Conservation (phyloP, 2,888 invertebrate genomes). For the Siphlonurus alternatus region DNA sequence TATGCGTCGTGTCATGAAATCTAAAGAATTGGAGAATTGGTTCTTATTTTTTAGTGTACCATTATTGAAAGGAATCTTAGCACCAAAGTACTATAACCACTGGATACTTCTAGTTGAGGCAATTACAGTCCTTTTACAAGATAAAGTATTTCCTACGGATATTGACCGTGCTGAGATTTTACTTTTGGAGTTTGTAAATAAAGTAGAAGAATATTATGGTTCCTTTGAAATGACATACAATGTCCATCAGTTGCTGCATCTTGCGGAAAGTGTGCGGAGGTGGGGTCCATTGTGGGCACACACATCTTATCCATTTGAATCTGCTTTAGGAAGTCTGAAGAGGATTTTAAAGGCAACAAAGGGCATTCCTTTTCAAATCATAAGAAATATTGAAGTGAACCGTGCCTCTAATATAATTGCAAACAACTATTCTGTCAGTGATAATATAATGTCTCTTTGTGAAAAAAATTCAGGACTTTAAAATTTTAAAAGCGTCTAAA, state of each 20-base stretch:
- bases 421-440: neutral
- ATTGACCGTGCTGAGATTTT: conserved; percentile 12
- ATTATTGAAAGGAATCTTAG: conserved; percentile 12
- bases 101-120: conserved; percentile 15
- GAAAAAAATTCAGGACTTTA: neutral
- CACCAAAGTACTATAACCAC: conserved; percentile 14
- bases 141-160: conserved; percentile 7
- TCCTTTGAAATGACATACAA: conserved; percentile 15
- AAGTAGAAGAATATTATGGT: conserved; percentile 12
- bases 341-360: neutral
- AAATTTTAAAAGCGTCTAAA: neutral
- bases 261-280: conserved; percentile 13
- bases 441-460: neutral
- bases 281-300: conserved; percentile 17
- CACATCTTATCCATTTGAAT: conserved; percentile 16
- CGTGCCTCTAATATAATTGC: neutral
- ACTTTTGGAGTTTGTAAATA: conserved; percentile 15
- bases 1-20: conserved; percentile 9
- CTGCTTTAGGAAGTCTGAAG: neutral
- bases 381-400: neutral
- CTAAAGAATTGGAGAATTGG: conserved; percentile 14
- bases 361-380: neutral
- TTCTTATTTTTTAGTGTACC: conserved; percentile 16
- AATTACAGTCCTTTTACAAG: conserved; percentile 13
- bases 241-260: conserved; percentile 16